Conservation (phyloP, 2,113 vertebrate species). For the Alethe castanea region DNA sequence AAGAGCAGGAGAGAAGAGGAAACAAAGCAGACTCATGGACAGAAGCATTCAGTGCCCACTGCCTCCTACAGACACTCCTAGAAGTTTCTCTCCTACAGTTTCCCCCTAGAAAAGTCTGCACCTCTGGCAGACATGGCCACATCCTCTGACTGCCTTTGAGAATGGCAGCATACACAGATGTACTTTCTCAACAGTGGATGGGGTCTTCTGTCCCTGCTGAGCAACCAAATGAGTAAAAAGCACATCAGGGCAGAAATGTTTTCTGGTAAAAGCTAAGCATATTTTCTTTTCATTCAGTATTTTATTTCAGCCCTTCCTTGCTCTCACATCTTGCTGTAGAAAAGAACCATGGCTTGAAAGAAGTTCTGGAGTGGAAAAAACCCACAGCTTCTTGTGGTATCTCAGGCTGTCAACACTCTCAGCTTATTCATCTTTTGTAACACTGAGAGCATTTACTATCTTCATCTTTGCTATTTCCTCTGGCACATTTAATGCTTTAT, state of each 20-base stretch:
- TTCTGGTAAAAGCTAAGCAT: background rate
- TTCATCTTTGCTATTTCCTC: constrained; percentile 23
- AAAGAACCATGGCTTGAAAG: background rate
- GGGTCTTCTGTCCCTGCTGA: background rate
- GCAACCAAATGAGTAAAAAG: background rate
- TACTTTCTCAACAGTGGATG: background rate
- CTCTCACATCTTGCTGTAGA: background rate
- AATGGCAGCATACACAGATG: background rate
- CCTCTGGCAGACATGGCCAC: rapidly evolving
- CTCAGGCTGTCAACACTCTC: background rate
- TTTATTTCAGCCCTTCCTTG: background rate
- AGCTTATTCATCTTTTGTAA: constrained; percentile 7
- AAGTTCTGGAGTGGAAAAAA: background rate
- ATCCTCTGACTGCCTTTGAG: background rate
- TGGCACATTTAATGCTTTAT: background rate
- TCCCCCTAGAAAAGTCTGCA: background rate
- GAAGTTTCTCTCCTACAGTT: background rate
- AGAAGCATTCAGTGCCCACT: background rate
- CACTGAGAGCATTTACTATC: background rate
- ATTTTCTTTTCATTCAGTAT: background rate
- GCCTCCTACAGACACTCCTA: background rate
- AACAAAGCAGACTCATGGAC: background rate
- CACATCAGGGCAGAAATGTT: background rate
- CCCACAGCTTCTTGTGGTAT: background rate
- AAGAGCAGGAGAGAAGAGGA: background rate